Evolutionary conservation across 2,888 invertebrate genomes (phyloP).

Genomic region (Empis livida): DNA sequence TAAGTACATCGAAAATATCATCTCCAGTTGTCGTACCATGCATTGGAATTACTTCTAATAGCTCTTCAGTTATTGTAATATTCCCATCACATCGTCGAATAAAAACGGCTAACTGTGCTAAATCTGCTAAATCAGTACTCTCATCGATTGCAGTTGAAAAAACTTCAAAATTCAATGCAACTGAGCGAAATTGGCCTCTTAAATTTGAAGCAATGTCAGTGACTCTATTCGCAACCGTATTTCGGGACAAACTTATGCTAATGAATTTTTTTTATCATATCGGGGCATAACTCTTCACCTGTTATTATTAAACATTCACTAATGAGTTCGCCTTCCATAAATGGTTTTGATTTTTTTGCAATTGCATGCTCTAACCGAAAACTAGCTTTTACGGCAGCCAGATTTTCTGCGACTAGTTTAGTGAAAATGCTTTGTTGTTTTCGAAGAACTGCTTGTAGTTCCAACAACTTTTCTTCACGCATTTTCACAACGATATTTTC

Average conservation of each 20-base stretch:
- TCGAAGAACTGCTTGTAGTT: not conserved
- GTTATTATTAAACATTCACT: not conserved
- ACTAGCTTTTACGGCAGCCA: slow-evolving; percentile 5
- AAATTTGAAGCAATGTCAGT: not conserved
- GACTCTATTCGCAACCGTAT: not conserved
- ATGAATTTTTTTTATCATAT: not conserved
- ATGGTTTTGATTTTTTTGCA: not conserved
- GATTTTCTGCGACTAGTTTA: slow-evolving; percentile 13
- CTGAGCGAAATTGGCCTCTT: not conserved
- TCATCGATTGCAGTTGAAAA: not conserved
- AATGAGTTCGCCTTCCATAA: not conserved
- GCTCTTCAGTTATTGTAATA: not conserved
- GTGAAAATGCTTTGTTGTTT: slow-evolving; percentile 13
- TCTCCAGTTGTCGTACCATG: not conserved
- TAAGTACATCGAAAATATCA: not conserved
- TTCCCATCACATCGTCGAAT: slow-evolving; percentile 1
- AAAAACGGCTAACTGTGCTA: not conserved
- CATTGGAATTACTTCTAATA: slow-evolving; percentile 1
- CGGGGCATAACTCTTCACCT: not conserved
- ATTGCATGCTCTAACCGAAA: not conserved
- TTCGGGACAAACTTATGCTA: not conserved
- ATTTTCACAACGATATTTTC: no score
- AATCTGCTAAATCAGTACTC: not conserved
- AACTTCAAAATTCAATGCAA: not conserved
- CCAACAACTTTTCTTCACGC: no score